phyloP scores from a whole-genome alignment of 2,797 vertebrate species.

The Betta splendens region DNA sequence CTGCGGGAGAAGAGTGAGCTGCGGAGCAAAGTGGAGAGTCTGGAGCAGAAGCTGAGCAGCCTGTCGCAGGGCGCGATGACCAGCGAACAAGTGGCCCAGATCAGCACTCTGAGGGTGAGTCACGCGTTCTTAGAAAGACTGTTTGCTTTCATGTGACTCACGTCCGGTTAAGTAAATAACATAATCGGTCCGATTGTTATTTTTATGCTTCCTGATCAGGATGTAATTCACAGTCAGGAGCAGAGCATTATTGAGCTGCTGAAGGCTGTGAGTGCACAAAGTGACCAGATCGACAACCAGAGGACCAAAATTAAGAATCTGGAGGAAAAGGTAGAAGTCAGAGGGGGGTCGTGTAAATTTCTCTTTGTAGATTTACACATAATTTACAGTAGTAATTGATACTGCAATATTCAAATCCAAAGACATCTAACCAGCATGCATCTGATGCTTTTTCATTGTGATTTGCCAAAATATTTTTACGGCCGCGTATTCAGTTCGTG shows the following conservation, averaged over 20 bases:
- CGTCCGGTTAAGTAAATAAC: not conserved
- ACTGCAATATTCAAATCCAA: too few relatives aligned
- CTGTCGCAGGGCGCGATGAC: constrained; percentile 78
- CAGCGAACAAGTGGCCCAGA: constrained; percentile 79
- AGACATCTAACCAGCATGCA: too few relatives aligned
- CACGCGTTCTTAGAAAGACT: constrained; percentile 3
- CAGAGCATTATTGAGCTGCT: constrained; percentile 86
- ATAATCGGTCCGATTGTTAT: not conserved
- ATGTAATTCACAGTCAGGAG: constrained; percentile 87
- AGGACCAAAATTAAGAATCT: constrained; percentile 86
- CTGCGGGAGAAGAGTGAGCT: constrained; percentile 86
- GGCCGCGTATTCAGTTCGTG: not conserved
- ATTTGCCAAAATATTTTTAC: too few relatives aligned
- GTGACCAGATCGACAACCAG: constrained; percentile 85
- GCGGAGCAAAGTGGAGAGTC: constrained; percentile 84
- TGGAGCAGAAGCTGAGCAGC: constrained; percentile 88
- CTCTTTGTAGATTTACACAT: too few relatives aligned
- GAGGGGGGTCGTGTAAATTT: too few relatives aligned
- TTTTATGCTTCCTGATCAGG: constrained; percentile 71
- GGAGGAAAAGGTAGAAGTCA: constrained; percentile 90
- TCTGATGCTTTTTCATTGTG: too few relatives aligned
- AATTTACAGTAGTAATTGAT: too few relatives aligned
- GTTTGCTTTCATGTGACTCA: not conserved
- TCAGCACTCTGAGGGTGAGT: constrained; percentile 89
- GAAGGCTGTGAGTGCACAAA: constrained; percentile 85